Conservation (phyloP, 2,113 vertebrate genomes). For the Monopterus albus region DNA sequence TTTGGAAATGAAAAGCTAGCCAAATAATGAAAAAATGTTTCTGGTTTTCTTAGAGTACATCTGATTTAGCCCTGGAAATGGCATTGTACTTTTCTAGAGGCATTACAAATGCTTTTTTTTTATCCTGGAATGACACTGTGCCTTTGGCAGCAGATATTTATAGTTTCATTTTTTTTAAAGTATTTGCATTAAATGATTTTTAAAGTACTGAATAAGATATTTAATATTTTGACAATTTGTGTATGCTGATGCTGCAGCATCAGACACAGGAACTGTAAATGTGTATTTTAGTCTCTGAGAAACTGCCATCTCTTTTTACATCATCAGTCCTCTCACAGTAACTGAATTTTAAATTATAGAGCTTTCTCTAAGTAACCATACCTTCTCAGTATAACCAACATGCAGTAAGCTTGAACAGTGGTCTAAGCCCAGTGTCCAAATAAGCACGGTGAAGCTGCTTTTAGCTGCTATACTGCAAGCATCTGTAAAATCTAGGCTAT, state of each 20-base stretch:
- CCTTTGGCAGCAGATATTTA: background rate
- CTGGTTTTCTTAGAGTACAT: conserved; percentile 16
- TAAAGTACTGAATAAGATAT: background rate
- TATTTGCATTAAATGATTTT: too few species aligned
- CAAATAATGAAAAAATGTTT: background rate
- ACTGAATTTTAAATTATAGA: conserved; percentile 36
- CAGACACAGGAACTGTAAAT: background rate
- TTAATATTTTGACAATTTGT: background rate
- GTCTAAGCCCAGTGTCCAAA: too few species aligned
- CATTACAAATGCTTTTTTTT: conserved; percentile 1
- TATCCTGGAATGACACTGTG: background rate
- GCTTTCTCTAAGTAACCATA: conserved; percentile 43
- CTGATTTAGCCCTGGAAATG: conserved; percentile 14
- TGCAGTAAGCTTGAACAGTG: too few species aligned
- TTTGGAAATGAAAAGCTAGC: conserved; percentile 50
- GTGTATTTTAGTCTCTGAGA: background rate
- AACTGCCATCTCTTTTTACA: background rate
- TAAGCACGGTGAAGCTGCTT: too few species aligned
- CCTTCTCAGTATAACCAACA: too few species aligned
- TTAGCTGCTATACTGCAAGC: too few species aligned
- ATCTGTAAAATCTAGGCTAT: too few species aligned
- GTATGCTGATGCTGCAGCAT: background rate
- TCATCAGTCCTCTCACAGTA: conserved; percentile 9
- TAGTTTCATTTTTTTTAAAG: too few species aligned
- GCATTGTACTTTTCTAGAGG: conserved; percentile 5